Base-by-base conservation (phyloP, 1,140 invertebrate species). In the Dryas iulia region DNA sequence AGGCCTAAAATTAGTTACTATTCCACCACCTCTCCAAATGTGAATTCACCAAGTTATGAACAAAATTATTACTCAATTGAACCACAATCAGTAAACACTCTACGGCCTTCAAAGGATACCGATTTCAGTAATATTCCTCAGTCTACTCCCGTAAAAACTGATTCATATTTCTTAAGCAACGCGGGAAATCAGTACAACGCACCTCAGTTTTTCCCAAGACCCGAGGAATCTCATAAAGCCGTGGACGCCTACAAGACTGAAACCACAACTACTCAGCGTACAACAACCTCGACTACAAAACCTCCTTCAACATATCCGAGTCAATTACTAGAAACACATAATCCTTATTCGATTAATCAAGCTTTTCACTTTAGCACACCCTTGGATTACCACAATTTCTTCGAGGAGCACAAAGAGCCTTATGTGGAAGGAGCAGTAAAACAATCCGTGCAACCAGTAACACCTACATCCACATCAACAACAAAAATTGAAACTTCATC, bases 301-400 rank as follows among this genome's bases (percentile, higher is more conserved):
- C 65, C 71, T 59, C 72, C 83, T 7, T 81, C 90, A 7, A 89
- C 83, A 6, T 83, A 83, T 60, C 73, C 84, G 1, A 85, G 79
- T 72, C 82, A 87, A 69, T 62, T 92, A 58, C 66, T 91, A 31
- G 86, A 91, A 76, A 87, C 90, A 5, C 90, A 92, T 26, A 92
- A 92, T 75, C 89, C 90, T 4, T 92, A 89, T 63, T 88, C 86
- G 2, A 91, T 92, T 56, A 92, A 92, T 73, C 89, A 92, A 75
- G 90, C 87, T 6, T 92, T 92, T 74, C 83, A 89, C 70, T 86
- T 90, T 58, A 92, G 84, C 63, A 90, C 86, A 58, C 87, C 90
- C 24, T 77, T 90, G 58, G 90, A 92, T 59, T 88, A 89, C 68
- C 87, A 89, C 39, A 89, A 82, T 56, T 86, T 83, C 63, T 86